Conservation (phyloP, 2,888 invertebrate species). For the Fragum whitleyi region DNA sequence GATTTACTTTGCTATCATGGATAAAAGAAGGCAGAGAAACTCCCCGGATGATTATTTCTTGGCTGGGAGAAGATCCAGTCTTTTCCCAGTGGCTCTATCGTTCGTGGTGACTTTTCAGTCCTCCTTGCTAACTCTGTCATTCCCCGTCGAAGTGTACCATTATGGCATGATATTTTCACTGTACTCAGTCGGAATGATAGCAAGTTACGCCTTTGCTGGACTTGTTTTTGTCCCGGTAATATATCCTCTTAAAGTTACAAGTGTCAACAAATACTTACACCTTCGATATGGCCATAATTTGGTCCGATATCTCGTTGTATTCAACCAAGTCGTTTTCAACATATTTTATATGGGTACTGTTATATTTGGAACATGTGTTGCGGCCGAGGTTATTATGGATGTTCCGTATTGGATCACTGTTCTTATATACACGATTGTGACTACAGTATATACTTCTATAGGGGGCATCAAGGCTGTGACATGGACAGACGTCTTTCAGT, state of each 20-base stretch:
- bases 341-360: neutral
- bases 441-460: conserved; percentile 46
- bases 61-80: neutral
- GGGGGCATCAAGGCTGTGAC: conserved; percentile 53
- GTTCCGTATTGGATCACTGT: conserved; percentile 48
- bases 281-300: too few species aligned
- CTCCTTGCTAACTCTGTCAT: neutral
- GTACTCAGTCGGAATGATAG: neutral
- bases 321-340: too few species aligned
- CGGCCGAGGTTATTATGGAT: conserved; percentile 35
- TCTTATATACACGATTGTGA: conserved; percentile 35
- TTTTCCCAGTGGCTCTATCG: neutral
- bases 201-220: conserved; percentile 14
- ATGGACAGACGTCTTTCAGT: conserved; percentile 48
- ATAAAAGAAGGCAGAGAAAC: neutral
- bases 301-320: too few species aligned
- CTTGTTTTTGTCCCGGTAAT: too few species aligned
- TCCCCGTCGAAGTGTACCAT: conserved; percentile 18
- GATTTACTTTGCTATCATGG: neutral
- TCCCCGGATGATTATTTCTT: conserved; percentile 7
- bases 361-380: neutral
- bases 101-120: conserved; percentile 15
- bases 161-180: conserved; percentile 7
- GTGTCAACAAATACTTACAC: too few species aligned
- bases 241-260: neutral